Base-by-base conservation (phyloP, 2,888 invertebrate species). In the Pherbina coryleti region DNA sequence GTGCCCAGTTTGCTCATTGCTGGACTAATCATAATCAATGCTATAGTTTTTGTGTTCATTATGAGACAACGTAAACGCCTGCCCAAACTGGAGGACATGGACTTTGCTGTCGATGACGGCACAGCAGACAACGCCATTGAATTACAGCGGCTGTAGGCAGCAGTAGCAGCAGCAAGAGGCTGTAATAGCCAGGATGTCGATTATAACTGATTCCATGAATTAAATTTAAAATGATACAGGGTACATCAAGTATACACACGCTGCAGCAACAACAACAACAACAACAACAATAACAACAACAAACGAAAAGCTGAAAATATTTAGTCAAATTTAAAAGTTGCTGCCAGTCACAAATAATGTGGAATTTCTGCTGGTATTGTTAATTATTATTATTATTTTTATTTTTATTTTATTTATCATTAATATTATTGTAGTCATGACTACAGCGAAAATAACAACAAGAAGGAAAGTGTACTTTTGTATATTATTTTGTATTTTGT, bases 31-130 rank as follows among this genome's bases (percentile, higher is more conserved):
- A 71, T 82, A n/a, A 51, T 85, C 22, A 88, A 87, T 75, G 84
- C 81, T 7, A 76, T 88, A 53, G 76, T 88, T 31, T 81, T 88
- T 57, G 82, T 79, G 28, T 80, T 81, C 67, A 87, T 88, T 31
- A 80, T 85, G 78, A 80, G 78, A 60, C 84, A 84, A 78, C 85
- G 87, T 0, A 84, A 82, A 19, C 81, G 81, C 19, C 44, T 84
- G 34, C 75, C 70, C 19, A 67, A 80, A 60, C 82, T 79, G 25
- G 76, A 80, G 51, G 62, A 66, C 44, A 64, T 76, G 22, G 78
- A 79, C 28, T 79, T 77, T 64, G 76, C 57, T 17, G 60, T 79
- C 75, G 60, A 76, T 49, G 49, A 77, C 51, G 22, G 74, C 28
- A 73, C 25, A 57, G 34, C 75, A 75, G 73, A 77, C 66, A 82